These are phyloP conservation scores for Smittia sp. DNA, from an alignment of 2,888 invertebrate species.

Conservation along the genomic window DNA sequence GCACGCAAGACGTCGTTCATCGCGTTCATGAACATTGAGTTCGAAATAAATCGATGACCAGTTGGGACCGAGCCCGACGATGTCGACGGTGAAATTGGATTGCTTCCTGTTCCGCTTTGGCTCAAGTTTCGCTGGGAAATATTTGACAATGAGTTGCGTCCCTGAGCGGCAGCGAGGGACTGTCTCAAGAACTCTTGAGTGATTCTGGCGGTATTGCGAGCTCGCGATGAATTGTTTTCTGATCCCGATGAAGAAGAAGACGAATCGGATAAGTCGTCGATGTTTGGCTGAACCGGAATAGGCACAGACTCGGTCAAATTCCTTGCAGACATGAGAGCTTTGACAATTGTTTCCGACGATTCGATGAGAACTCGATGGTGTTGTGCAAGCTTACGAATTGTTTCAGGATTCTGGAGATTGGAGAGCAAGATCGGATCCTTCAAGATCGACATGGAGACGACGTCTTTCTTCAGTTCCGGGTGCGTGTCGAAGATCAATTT, in stretches of 20 bases:
- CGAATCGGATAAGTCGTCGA: constrained; percentile 51
- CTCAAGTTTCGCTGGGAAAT: constrained; percentile 51
- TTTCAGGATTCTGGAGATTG: constrained; percentile 63
- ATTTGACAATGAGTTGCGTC: constrained; percentile 51
- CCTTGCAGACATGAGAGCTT: constrained; percentile 44
- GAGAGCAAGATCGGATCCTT: constrained; percentile 69
- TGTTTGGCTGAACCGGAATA: constrained; percentile 43
- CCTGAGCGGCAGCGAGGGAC: constrained; percentile 51
- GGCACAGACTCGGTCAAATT: neutral
- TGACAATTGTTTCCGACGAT: constrained; percentile 57
- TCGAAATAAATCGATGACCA: constrained; percentile 57
- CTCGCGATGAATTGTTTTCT: constrained; percentile 52
- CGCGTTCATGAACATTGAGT: constrained; percentile 77
- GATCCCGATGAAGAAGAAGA: constrained; percentile 48
- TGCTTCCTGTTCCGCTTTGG: constrained; percentile 18
- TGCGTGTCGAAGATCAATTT: constrained; percentile 67
- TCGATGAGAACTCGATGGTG: constrained; percentile 67
- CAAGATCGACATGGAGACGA: constrained; percentile 67
- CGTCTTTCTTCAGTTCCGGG: constrained; percentile 66
- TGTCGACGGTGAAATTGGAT: constrained; percentile 34
- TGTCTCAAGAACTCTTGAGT: constrained; percentile 46
- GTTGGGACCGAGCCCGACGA: constrained; percentile 31
- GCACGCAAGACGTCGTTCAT: constrained; percentile 66
- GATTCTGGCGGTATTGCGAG: constrained; percentile 48
- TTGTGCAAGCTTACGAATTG: constrained; percentile 62